Evolutionary conservation across 1,140 invertebrate genomes (phyloP), one percentile per base, ranked within the genome.

Genomic region (Drosophila mauritiana): DNA sequence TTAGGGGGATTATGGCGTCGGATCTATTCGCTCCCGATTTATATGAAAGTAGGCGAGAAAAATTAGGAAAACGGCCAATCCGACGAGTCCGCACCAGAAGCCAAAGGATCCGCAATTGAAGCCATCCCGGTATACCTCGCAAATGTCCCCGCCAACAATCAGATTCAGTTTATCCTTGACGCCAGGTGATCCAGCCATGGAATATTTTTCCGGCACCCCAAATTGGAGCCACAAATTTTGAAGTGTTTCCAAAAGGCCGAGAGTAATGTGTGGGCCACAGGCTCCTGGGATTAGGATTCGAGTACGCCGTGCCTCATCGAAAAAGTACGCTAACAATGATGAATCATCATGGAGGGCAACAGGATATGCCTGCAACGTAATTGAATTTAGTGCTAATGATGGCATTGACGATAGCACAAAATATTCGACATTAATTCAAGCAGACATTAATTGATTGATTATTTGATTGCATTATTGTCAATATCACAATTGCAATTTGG

Each of bases 391-490:
- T 84, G 80, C 85, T 90, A 89, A 90, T 89, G 84, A 89, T 89
- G 83, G 80, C 80, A 84, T 89, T 84, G 84, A 84, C 58, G 80
- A 80, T 80, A 80, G 79, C 73, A 80, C 76, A 84, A 80, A 78
- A 89, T 90, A 90, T 89, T 78, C 80, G 68, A 69, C 62, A 90
- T 90, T 89, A 89, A 89, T 85, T 90, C 65, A 84, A 68, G 80
- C 69, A 72, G 84, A 84, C 84, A 89, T 77, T 89, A 88, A 88
- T 88, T 88, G 84, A 88, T 88, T 88, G 84, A 89, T 89, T 89
- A 84, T 78, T 90, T 90, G 84, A 89, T 89, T 89, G 85, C 85
- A 89, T 89, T 89, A 89, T 89, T 90, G 85, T 89, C 80, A 89
- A 72, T 78, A 83, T 78, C 68, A 70, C 85, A 74, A 89, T 80